Evolutionary conservation across 2,113 vertebrate genomes (phyloP).

Genomic region (Cyphomyrus plagiostoma): DNA sequence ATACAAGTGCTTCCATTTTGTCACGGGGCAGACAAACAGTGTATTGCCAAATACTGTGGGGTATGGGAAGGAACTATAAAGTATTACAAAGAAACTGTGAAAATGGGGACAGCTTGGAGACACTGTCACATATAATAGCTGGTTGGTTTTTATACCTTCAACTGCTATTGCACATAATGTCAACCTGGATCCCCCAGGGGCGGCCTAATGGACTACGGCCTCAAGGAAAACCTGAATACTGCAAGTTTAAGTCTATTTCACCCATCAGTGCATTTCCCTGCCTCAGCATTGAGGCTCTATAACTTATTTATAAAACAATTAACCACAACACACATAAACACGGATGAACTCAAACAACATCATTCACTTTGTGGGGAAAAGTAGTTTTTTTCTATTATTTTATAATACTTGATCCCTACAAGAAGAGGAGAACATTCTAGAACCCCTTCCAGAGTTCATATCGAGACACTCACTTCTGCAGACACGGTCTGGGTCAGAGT

Average conservation of each 20-base stretch:
- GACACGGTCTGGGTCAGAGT: conserved; percentile 51
- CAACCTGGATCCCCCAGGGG: neutral
- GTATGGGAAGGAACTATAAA: neutral
- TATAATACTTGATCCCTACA: neutral
- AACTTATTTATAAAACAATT: conserved; percentile 3
- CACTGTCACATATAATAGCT: neutral
- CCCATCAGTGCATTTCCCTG: neutral
- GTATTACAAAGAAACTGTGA: neutral
- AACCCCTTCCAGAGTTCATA: neutral
- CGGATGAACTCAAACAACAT: neutral
- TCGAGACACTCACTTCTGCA: conserved; percentile 69
- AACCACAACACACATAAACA: neutral
- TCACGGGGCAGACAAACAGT: neutral
- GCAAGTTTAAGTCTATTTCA: neutral
- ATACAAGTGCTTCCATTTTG: conserved; percentile 18
- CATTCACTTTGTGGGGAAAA: neutral
- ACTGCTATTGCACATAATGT: neutral
- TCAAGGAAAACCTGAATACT: neutral
- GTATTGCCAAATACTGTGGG: neutral
- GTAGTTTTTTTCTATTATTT: neutral
- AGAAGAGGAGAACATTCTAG: neutral
- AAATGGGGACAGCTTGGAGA: neutral
- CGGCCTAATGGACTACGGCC: neutral
- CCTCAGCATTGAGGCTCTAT: neutral
- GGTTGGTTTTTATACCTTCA: neutral